Base-by-base conservation (phyloP, 2,113 vertebrate genomes). In the Hoplias malabaricus region DNA sequence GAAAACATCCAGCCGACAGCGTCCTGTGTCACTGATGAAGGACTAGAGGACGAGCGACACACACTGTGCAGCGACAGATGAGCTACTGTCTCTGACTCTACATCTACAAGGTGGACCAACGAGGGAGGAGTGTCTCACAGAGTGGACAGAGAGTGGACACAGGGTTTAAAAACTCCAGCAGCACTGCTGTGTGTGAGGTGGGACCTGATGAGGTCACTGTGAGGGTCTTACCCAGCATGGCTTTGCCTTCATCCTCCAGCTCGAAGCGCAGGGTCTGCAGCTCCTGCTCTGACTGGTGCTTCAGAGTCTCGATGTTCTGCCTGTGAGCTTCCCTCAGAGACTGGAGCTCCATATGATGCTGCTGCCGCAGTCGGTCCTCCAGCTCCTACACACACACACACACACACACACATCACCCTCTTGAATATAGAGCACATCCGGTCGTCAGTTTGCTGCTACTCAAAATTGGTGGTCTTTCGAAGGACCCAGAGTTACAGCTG, bases 241-340 rank as follows among this genome's bases (percentile, higher is more conserved):
- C 96, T 89, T 98, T 98, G 84, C 96, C 96, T 91, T 99, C 98
- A 65, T 98, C 97, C 88, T 99, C 97, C 86, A 99, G 89, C 59
- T 99, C 98, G 77, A 98, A 98, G 82, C 97, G 94, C 8, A 99
- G 93, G 0, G 97, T 98, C 82, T 98, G 98, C 78, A 99, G 94
- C 72, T 99, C 96, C 80, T 99, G 96, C 19, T 97, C 96, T 61
- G 98, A 98, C 87, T 98, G 96, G 86, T 97, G 76, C 79, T 96
- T 95, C 84, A 99, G 95, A 29, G 94, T 94, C 89, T 99, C 95
- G 84, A 98, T 94, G 59, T 94, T 96, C 85, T 97, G 95, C 70
- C 95, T 95, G 86, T 98, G 96, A 21, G 95, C 93, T 72, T 98
- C 97, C 85, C 96, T 94, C 73, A 97, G 84, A 2, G 93, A 92